Evolutionary conservation across 2,797 vertebrate species (phyloP).

Genomic region (Dipus sagitta): DNA sequence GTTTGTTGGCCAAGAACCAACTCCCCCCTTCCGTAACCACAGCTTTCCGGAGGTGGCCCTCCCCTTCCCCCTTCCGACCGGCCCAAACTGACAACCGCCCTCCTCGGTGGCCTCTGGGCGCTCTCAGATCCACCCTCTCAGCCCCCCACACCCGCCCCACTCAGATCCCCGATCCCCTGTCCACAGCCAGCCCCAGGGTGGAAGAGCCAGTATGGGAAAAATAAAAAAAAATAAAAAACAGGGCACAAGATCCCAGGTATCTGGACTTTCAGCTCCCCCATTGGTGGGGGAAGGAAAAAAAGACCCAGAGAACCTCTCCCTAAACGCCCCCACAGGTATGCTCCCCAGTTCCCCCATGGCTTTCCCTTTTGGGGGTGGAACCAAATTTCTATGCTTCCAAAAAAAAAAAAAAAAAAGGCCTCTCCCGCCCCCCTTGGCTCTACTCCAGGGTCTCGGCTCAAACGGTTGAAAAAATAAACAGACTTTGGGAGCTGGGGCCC

Average conservation of each 20-base stretch:
- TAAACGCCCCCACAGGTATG: not conserved
- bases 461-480: constrained; percentile 83
- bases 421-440: constrained; percentile 75
- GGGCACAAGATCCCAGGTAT: not conserved
- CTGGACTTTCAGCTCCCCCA: not conserved
- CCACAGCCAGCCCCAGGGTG: not conserved
- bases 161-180: not conserved
- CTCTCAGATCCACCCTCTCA: constrained; percentile 13
- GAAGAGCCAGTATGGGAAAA: not conserved
- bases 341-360: constrained; percentile 2
- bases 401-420: constrained; percentile 49
- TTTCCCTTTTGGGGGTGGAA: constrained; percentile 84
- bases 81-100: constrained; percentile 73
- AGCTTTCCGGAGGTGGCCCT: constrained; percentile 80
- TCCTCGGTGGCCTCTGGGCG: constrained; percentile 51
- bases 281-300: not conserved
- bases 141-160: not conserved
- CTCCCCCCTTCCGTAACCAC: constrained; percentile 79
- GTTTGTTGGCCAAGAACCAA: constrained; percentile 78
- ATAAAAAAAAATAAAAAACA: not conserved
- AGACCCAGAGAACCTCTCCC: not conserved
- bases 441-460: constrained; percentile 78
- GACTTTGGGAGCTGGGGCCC: constrained; percentile 69
- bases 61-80: constrained; percentile 81
- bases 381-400: constrained; percentile 83